Base-by-base conservation (phyloP, 2,888 invertebrate genomes). In the Luperina nickerlii region DNA sequence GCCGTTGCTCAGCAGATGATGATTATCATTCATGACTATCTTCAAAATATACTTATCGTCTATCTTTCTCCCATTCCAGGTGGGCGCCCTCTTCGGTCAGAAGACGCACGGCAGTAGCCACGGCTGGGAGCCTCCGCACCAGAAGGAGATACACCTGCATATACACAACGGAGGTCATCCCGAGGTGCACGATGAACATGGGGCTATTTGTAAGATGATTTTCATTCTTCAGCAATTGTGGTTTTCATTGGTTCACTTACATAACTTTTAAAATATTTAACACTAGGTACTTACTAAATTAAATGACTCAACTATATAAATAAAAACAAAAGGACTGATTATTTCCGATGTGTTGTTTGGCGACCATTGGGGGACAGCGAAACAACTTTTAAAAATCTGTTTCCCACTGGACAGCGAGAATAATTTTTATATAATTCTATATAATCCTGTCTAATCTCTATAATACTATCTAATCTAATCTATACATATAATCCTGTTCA, bases 111-210 rank as follows among this genome's bases (percentile, higher is more conserved):
- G 54, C 0, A 94, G 95, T 60, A 76, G 65, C 0, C 92, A 92
- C 20, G 93, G 91, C n/a, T 95, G 95, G 94, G 93, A 94, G 54
- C 86, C 90, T 4, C 90, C 91, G 0, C 93, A 90, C 2, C 94
- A 96, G 86, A 97, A 97, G 84, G 97, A 97, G 82, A 96, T 97
- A 3, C 97, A 97, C 63, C 91, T 97, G 0, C 97, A 97, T 88
- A 96, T 97, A 24, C 97, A 97, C 82, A 96, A 95, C 27, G 93
- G 93, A 1, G 87, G 81, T 0, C 93, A 93, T 0, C 90, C 90
- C 0, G 91, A 81, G 0, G 79, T 90, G 0, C 90, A 93, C 13
- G 94, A 94, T 0, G 93, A 94, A 11, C 91, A 92, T 45, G 81
- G 83, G 0, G 83, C 90, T n/a, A 85, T 89, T 63, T 88, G 93